Percentiles rank a stretch among this genome's conserved stretches.
Evolutionary conservation across 2,888 invertebrate genomes (phyloP).

Genomic region (Bibio marci): DNA sequence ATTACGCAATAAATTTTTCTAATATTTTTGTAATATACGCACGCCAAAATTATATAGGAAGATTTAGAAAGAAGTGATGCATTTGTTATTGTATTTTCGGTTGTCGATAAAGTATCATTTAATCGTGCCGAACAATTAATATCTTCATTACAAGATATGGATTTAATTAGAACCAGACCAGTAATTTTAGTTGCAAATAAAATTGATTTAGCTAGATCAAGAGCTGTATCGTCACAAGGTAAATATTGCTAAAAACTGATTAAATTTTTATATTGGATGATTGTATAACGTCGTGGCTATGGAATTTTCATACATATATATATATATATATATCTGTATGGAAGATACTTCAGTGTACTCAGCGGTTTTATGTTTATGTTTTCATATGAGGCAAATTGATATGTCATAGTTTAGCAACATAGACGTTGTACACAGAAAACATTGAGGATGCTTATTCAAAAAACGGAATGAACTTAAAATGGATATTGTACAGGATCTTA

Average conservation of each 20-base stretch:
- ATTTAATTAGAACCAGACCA: constrained; percentile 57
- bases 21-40: too few relatives aligned
- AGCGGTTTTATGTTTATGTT: too few relatives aligned
- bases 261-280: background rate
- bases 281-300: background rate
- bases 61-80: constrained; percentile 67
- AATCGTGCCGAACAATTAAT: constrained; percentile 67
- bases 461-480: too few relatives aligned
- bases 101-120: constrained; percentile 79
- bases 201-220: constrained; percentile 79
- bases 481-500: too few relatives aligned
- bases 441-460: too few relatives aligned
- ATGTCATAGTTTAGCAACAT: too few relatives aligned
- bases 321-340: too few relatives aligned
- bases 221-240: constrained; percentile 85
- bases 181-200: constrained; percentile 85
- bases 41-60: constrained; percentile 39
- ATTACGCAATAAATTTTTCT: too few relatives aligned
- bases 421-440: too few relatives aligned
- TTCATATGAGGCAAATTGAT: too few relatives aligned
- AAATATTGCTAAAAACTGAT: too few relatives aligned
- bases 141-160: constrained; percentile 58
- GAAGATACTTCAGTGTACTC: too few relatives aligned
- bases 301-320: background rate
- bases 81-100: constrained; percentile 78